Base-by-base conservation (phyloP, 2,113 vertebrate species). In the Rostratula benghalensis region DNA sequence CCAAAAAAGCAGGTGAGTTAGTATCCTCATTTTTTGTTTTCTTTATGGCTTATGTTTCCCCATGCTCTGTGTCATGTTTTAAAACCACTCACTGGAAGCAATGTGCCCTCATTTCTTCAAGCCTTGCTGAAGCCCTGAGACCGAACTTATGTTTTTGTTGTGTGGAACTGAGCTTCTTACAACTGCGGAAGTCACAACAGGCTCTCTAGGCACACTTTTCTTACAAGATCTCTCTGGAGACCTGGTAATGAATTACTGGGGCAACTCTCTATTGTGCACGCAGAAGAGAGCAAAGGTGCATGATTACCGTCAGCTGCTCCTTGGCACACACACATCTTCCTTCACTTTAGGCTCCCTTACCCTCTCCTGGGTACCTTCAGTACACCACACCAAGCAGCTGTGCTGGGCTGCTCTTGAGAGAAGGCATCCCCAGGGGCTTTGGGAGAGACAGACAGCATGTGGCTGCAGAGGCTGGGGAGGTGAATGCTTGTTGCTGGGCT, bases 71-170 rank as follows among this genome's bases (percentile, higher is more conserved):
- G 87, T 92, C 89, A 45, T 76, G 63, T 93, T 92, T 94, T 82
- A 82, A 95, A 89, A 76, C 43, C 65, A 96, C 83, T 76, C 77
- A 76, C 65, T 69, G 87, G 94, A 95, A 95, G 48, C 20, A 82
- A 92, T 30, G 50, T 86, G 87, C 57, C 77, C 61, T 95, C 73
- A 65, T 96, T 89, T 94, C 69, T 71, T 82, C 69, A 71, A 84
- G 80, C 37, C 37, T 89, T 70, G 23, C 80, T 70, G 63, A 63
- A 90, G 80, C 51, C 37, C 43, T 70, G 68, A 74, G 53, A 84
- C 81, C 3, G 7, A 91, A 84, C 73, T 89, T 93, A 33, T 0
- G 31, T 59, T 89, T 82, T 74, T 12, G 24, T 70, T 92, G 31
- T 7, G 1, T 69, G 41, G 54, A 86, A 61, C 37, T n/a, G 50